Percentiles rank a stretch among this genome's conserved stretches.
Conservation (phyloP, 2,113 vertebrate species). For the Hippocampus zosterae region DNA sequence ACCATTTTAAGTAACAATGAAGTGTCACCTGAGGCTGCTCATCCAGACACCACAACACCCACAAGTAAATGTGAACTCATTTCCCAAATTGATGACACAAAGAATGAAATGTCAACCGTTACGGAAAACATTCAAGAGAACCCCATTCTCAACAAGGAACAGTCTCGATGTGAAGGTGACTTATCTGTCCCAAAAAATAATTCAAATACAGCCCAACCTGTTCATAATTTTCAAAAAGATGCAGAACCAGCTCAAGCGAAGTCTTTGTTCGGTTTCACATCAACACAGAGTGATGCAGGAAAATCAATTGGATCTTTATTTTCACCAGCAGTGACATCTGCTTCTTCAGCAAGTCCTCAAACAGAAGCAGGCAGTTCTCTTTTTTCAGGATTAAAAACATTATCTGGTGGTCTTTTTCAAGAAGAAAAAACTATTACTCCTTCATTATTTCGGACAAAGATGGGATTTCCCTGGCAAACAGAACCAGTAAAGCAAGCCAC, state of each 20-base stretch:
- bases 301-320: conserved; percentile 84
- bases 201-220: conserved; percentile 7
- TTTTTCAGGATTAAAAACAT: conserved; percentile 80
- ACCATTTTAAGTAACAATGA: neutral
- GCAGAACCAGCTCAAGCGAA: conserved; percentile 58
- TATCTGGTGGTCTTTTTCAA: conserved; percentile 83
- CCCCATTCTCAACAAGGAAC: conserved; percentile 41
- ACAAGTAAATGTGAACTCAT: conserved; percentile 17
- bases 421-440: conserved; percentile 69
- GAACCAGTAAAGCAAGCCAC: conserved; percentile 56
- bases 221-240: conserved; percentile 32
- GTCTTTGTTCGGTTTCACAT: conserved; percentile 73
- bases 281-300: conserved; percentile 67
- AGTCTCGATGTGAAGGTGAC: conserved; percentile 37
- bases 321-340: conserved; percentile 61
- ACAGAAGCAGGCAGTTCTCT: conserved; percentile 70
- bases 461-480: conserved; percentile 79
- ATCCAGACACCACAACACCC: conserved; percentile 12
- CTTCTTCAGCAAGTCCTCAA: conserved; percentile 52
- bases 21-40: conserved; percentile 1
- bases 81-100: conserved; percentile 19
- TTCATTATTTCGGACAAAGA: conserved; percentile 78
- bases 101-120: conserved; percentile 23
- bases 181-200: conserved; percentile 33
- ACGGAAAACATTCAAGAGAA: conserved; percentile 51